Base-by-base conservation (phyloP, 2,888 invertebrate species). In the Nymphalis urticae region DNA sequence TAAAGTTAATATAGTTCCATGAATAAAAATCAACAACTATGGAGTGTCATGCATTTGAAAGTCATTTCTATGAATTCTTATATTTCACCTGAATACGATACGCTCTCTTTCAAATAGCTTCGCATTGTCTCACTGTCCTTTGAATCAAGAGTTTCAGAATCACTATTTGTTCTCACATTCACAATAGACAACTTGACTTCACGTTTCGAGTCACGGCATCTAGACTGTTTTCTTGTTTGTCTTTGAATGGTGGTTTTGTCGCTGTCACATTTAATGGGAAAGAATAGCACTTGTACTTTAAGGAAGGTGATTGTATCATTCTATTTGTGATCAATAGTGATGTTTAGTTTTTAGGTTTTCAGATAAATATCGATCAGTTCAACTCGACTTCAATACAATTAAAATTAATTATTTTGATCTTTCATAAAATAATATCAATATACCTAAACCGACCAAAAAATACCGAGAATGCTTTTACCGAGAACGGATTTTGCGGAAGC, bases 161-260 rank as follows among this genome's bases (percentile, higher is more conserved):
- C 53, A 21, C 21, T 59, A 59, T 36, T 60, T 59, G 50, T 59
- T 24, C 50, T 58, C 27, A 4, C 56, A 19, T 21, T 59, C 59
- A 59, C 65, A 65, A 65, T 65, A 65, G 65, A 21, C 65, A 65
- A 59, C 50, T 59, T 65, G 65, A 59, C 65, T 65, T 64, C 58
- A 27, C 58, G 58, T 48, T 48, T 58, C 50, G 59, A 56, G 54
- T 27, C 56, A 56, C 42, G 42, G 13, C 56, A 51, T 59, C 51
- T 51, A 13, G 51, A 65, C 50, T 65, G 59, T 51, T 59, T 59
- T 51, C 58, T 59, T 65, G n/a, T 51, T 64, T 65, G 17, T 56
- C 27, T 54, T 32, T 56, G 54, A 27, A 56, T 32, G 17, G 54
- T 27, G 54, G 54, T 56, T 56, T 24, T 56, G 16, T 27, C 21